Base-by-base conservation (phyloP, 2,113 vertebrate species). In the Strigops habroptila region DNA sequence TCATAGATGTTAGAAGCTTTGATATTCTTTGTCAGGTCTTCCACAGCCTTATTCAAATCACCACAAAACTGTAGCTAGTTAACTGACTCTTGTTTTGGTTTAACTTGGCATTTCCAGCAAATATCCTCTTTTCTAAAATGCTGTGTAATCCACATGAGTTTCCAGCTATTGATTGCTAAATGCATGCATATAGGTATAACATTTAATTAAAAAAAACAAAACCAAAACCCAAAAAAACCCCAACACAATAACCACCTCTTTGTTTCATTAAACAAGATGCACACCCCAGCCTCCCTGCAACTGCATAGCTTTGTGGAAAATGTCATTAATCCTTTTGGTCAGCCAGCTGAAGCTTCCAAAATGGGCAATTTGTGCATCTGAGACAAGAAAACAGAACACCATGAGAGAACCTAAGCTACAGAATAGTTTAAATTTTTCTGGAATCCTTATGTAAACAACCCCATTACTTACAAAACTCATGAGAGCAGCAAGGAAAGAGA, bases 121-220 rank as follows among this genome's bases (percentile, higher is more conserved):
- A 25, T 65, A 39, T 9, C 6, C 22, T 64, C n/a, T 64, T 79
- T 69, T 52, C 44, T 75, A 16, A 68, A 64, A 4, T 11, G 10
- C 35, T n/a, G 43, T 17, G 21, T 25, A 74, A 68, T 22, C 4
- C 18, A 62, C 41, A 23, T 9, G 9, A 65, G 8, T 39, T 65
- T 70, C 35, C 15, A 71, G 83, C 19, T 65, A 44, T 6, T 79
- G 28, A 44, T 5, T 79, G 28, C 33, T 69, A 52, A 27, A 59
- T 4, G 2, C 21, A 35, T 1, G 0, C 7, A n/a, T 8, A 9
- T 25, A 22, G 2, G 4, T 60, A 14, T 31, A 76, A 62, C 18
- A 52, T 18, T 28, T n/a, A 57, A 53, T 51, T 2, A 6, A 44
- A 67, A 86, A 35, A 22, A 52, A 39, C 5, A n/a, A n/a, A n/a